Evolutionary conservation across 2,888 invertebrate species (phyloP).

Genomic region (Rhagophthalmus giganteus): DNA sequence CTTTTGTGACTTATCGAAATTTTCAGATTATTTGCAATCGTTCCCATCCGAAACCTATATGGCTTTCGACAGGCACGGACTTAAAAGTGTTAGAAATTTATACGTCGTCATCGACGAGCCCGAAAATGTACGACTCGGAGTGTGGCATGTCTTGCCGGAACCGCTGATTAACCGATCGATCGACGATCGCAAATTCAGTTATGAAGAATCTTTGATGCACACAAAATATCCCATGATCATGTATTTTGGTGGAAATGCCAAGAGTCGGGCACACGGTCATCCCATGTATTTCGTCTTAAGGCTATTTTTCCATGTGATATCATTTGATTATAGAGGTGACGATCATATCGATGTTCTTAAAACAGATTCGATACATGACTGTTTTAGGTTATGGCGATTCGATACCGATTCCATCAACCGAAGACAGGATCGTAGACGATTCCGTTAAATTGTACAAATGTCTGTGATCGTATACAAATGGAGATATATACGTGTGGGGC

Average conservation of each 20-base stretch:
- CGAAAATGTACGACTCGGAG: constrained; percentile 59
- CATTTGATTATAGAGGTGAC: constrained; percentile 53
- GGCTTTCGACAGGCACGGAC: background rate
- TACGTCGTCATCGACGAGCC: constrained; percentile 58
- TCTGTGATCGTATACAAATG: background rate
- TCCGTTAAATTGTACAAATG: background rate
- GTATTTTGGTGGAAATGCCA: constrained; percentile 52
- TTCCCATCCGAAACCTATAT: too few relatives aligned
- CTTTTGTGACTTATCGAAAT: too few relatives aligned
- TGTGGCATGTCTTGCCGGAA: constrained; percentile 80
- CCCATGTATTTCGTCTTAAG: constrained; percentile 75
- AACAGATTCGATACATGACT: too few relatives aligned
- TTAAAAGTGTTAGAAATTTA: constrained; percentile 66
- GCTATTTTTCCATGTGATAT: constrained; percentile 51
- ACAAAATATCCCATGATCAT: constrained; percentile 49
- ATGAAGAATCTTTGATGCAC: constrained; percentile 59
- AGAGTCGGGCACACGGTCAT: constrained; percentile 50
- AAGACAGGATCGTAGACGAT: constrained; percentile 6
- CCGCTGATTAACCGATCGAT: constrained; percentile 60
- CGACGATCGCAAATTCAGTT: constrained; percentile 56
- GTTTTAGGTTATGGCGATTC: background rate
- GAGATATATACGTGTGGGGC: background rate
- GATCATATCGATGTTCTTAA: too few relatives aligned
- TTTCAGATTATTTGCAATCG: too few relatives aligned
- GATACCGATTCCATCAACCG: background rate